Base-by-base conservation (phyloP, 2,888 invertebrate species). In the Cosmia pyralina region DNA sequence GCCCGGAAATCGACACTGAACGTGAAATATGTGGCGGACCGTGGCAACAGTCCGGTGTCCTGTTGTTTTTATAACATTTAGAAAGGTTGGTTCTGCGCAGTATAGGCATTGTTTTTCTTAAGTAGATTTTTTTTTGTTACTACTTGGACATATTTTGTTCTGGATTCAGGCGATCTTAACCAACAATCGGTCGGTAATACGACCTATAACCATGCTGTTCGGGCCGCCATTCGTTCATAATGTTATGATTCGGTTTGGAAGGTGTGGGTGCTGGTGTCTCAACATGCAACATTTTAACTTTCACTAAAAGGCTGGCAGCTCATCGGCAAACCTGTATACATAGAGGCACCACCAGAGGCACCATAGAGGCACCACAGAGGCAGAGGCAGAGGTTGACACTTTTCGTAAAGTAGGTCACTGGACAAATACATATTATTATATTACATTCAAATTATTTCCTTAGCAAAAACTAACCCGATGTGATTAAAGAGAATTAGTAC, bases 1-100 rank as follows among this genome's bases (percentile, higher is more conserved):
- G 73, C 46, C 75, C 78, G 86, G 82, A 84, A 82, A 82, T 86
- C 78, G 81, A 77, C 84, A 73, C 67, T 69, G 72, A 70, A 69
- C 70, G 84, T 81, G 84, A 82, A 82, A 84, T 80, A 85, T 85
- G 78, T 82, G 59, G 44, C 38, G 53, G 22, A 48, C 46, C 58
- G 62, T 46, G 52, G 59, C 74, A 44, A 55, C 70, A 63, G 68
- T 55, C n/a, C 13, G 19, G 65, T 57, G 81, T 84, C 84, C 73
- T 80, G 69, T 86, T 86, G 63, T 82, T 80, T 79, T 77, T 83
- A 72, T 38, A 76, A 69, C 46, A 44, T 28, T 50, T 1, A 76
- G 34, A 55, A 64, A 64, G 44, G 53, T 62, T 76, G 10, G 38
- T 34, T 72, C n/a, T 6, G 11, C n/a, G 11, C 17, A 28, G 71